Percentiles rank a stretch among this genome's conserved stretches.
These are phyloP conservation scores for Perodicticus potto DNA, from an alignment of 2,797 vertebrate genomes.

Conservation along the genomic window DNA sequence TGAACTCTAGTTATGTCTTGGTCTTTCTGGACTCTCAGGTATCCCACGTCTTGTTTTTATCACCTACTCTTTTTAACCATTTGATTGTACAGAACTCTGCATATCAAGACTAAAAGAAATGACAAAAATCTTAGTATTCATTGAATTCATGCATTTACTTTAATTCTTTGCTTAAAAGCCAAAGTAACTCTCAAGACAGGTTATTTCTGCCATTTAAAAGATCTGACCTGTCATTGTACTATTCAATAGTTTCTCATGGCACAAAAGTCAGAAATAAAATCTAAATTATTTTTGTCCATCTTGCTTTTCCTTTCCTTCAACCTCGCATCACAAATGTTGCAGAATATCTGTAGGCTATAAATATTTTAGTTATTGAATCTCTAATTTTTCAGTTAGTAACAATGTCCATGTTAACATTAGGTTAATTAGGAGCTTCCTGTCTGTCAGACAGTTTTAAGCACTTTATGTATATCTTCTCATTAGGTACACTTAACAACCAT, in stretches of 20 bases:
- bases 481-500: neutral
- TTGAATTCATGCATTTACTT: neutral
- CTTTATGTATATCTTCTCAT: neutral
- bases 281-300: neutral
- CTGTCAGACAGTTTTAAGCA: neutral
- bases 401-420: neutral
- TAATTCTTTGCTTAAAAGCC: neutral
- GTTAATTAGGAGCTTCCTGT: neutral
- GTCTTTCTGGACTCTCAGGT: neutral
- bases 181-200: neutral
- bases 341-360: neutral
- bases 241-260: neutral
- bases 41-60: neutral
- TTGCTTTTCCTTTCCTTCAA: neutral
- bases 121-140: neutral
- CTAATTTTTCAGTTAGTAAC: neutral
- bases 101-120: neutral
- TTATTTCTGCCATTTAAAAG: neutral
- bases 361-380: neutral
- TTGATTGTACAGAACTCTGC: neutral
- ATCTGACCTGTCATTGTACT: neutral
- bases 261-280: neutral
- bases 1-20: neutral
- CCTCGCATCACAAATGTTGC: neutral
- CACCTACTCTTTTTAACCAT: neutral